Percentiles rank a stretch among this genome's conserved stretches.
These are phyloP conservation scores for Pygoscelis adeliae DNA, from an alignment of 2,113 vertebrate genomes.

Conservation along the genomic window DNA sequence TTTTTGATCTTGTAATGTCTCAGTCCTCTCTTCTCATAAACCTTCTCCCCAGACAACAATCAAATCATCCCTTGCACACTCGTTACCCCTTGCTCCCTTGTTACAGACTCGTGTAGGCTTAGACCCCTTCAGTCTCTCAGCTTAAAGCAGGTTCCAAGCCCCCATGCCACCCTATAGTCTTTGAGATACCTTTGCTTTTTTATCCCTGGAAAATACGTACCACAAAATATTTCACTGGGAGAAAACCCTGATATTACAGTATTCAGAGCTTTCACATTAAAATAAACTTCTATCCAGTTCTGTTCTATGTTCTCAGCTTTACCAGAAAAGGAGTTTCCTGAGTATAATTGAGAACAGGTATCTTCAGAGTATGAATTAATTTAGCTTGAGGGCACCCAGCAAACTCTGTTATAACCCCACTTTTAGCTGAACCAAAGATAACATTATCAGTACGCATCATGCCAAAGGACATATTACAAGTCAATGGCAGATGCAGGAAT, in stretches of 20 bases:
- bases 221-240: neutral
- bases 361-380: neutral
- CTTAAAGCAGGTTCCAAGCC: neutral
- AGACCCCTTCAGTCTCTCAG: neutral
- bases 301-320: neutral
- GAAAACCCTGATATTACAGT: neutral
- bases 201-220: neutral
- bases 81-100: neutral
- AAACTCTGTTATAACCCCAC: neutral
- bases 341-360: neutral
- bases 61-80: neutral
- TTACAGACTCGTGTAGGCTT: neutral
- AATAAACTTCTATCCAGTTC: neutral
- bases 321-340: neutral
- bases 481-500: neutral
- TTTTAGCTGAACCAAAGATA: neutral
- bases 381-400: neutral
- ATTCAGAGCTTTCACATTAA: neutral
- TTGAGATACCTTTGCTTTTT: neutral
- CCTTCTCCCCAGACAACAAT: neutral
- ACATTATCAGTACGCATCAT: neutral
- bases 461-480: neutral
- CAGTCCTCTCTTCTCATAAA: neutral
- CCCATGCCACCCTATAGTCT: neutral
- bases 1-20: neutral